Evolutionary conservation across 2,797 vertebrate genomes (phyloP).

Genomic region (Coccyzus lansbergi): DNA sequence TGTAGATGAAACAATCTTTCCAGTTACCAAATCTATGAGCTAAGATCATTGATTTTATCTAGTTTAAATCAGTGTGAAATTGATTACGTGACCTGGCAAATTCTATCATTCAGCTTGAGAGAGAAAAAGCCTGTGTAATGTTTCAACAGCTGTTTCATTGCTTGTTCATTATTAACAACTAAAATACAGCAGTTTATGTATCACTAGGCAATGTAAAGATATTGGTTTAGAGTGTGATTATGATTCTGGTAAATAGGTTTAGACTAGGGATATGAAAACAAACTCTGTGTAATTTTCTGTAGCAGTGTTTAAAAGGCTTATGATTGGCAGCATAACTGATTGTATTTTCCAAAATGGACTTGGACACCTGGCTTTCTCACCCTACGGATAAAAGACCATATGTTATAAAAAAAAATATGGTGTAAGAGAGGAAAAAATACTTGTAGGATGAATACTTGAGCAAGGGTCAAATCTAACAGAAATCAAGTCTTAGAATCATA

Average conservation of each 20-base stretch:
- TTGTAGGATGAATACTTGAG: neutral
- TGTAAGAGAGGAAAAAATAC: neutral
- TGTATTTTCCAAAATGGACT: neutral
- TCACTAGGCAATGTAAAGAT: neutral
- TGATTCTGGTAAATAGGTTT: slow-evolving; percentile 39
- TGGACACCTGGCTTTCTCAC: slow-evolving; percentile 38
- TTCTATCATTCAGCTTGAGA: neutral
- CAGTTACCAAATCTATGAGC: slow-evolving; percentile 30
- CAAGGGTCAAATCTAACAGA: neutral
- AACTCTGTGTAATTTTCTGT: neutral
- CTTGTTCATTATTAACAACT: slow-evolving; percentile 42
- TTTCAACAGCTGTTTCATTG: slow-evolving; percentile 58
- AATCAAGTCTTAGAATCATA: too few species aligned
- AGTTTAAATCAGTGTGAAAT: slow-evolving; percentile 60
- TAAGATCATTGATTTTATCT: slow-evolving; percentile 57
- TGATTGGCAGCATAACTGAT: slow-evolving; percentile 40
- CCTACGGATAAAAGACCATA: slow-evolving; percentile 44
- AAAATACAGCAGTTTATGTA: slow-evolving; percentile 15
- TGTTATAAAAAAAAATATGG: neutral
- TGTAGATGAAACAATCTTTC: neutral
- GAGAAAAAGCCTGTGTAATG: neutral
- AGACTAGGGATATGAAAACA: neutral
- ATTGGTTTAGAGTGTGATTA: slow-evolving; percentile 45
- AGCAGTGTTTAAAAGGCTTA: neutral
- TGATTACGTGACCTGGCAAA: slow-evolving; percentile 50